Base-by-base conservation (phyloP, 2,888 invertebrate species). In the Brassicogethes aeneus region DNA sequence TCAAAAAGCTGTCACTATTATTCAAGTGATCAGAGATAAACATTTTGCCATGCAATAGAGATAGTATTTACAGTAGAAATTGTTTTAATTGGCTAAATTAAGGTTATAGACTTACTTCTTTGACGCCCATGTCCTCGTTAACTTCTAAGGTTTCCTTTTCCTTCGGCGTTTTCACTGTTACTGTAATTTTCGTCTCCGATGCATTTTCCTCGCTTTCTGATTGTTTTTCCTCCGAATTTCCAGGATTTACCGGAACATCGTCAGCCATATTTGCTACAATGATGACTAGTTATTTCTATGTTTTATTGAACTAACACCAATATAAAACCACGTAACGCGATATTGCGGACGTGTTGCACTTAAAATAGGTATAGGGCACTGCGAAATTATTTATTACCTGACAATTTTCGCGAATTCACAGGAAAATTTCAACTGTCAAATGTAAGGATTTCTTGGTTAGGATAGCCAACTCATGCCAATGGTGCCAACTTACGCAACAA, bases 101-200 rank as follows among this genome's bases (percentile, higher is more conserved):
- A 62, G 51, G 52, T 53, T 52, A 56, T 44, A 44, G 64, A 80
- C 83, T 79, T 74, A 88, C 89, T 71, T 91, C 86, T 76, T 89
- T 90, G 56, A 95, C 84, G 61, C 82, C 80, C 56, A 86, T 83
- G 76, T 88, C 80, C 66, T 83, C 83, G 58, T 82, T 82, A 47
- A 93, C 80, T 71, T 89, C 84, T 54, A 95, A 77, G 70, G 91
- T 90, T 47, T 64, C 62, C 72, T 92, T 93, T 70, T 93, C 92
- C 75, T 92, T 93, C 49, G 92, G 89, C 55, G 94, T 94, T 82
- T 95, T 94, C 50, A 95, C 88, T 63, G 85, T 87, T 66, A 95
- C 77, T 60, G 80, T 85, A 69, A 94, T 90, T 66, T 71, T 74
- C 50, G 70, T 70, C 41, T 43, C 47, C 14, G 51, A 44, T 3